Base-by-base conservation (phyloP, 2,888 invertebrate genomes). In the Didymodactylos carnosus region DNA sequence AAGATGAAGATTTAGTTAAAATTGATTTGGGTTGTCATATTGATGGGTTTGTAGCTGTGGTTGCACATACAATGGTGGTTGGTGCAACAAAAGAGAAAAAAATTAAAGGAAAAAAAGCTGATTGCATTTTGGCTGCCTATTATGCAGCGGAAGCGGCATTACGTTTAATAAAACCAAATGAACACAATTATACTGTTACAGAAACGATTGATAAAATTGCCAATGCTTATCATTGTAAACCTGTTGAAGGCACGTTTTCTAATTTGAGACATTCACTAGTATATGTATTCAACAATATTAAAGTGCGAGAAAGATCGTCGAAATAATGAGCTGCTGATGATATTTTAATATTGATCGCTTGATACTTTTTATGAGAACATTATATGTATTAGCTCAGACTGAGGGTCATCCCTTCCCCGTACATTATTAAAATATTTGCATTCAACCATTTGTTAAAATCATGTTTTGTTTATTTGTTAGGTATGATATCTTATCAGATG, bases 11-110 rank as follows among this genome's bases (percentile, higher is more conserved):
- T 86, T 86, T 98, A 79, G 94, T 94, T 75, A 98, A 98, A 89
- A 90, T 94, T 83, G 97, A 99, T 85, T 86, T 99, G 81, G 98
- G 98, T 78, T 94, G 93, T 76, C 97, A 98, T 82, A 90, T 98
- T 81, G 98, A 98, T 87, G 98, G 98, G 46, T 97, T 94, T 82
- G 93, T 95, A 80, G 95, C 97, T 71, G 94, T 97, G 72, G 94
- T 92, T 73, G 98, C 97, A 39, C 97, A 98, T 83, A 94, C 95
- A 8, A 86, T 95, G 77, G 88, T 92, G 73, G 88, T 98, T 79
- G 94, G 93, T 71, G 89, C 90, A 62, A 86, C 88, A 29, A 83
- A 85, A 77, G 89, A 89, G 76, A 87, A 87, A 72, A 90, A 90
- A 84, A 88, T 91, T 25, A 88, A 88, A 19, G 98, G 94, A 11